Base-by-base conservation (phyloP, 2,888 invertebrate genomes). In the Sinelater perroti region DNA sequence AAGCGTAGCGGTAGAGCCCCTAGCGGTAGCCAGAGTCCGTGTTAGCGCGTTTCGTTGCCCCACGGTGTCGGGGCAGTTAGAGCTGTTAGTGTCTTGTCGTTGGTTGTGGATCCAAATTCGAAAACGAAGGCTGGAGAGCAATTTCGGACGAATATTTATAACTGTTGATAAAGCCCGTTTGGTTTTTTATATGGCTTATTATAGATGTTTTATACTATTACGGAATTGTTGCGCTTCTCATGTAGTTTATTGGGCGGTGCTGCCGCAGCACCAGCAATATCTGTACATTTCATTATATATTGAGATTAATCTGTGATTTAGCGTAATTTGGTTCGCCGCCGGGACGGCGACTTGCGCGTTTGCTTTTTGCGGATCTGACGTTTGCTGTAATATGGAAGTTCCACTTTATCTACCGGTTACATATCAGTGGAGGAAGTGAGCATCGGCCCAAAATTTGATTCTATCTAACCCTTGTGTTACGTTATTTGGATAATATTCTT, bases 231-330 rank as follows among this genome's bases (percentile, higher is more conserved):
- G 13, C 26, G 24, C 42, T 42, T n/a, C 24, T 42, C 26, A 21
- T 20, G 40, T n/a, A 13, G 33, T 14, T 14, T 33, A 33, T 6
- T 33, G n/a, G n/a, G n/a, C n/a, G n/a, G n/a, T n/a, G n/a, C n/a
- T n/a, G n/a, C n/a, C n/a, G n/a, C n/a, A n/a, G n/a, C n/a, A n/a
- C n/a, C n/a, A n/a, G n/a, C n/a, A n/a, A n/a, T n/a, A n/a, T n/a
- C n/a, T n/a, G n/a, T n/a, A n/a, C n/a, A n/a, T n/a, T n/a, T n/a
- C n/a, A 38, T 38, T 38, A 6, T 30, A 11, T 16, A 18, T 35
- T 2, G 16, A 36, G 10, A 40, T 18, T 35, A 49, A 49, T 40
- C 53, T 53, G 53, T 53, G 53, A 53, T 53, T 53, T 45, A 8
- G 3, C 36, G 17, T 21, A 18, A 10, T 31, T 33, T n/a, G n/a